Evolutionary conservation across 2,113 vertebrate genomes (phyloP), one percentile per base, ranked within the genome.

Genomic region (Rhynchomys soricoides): DNA sequence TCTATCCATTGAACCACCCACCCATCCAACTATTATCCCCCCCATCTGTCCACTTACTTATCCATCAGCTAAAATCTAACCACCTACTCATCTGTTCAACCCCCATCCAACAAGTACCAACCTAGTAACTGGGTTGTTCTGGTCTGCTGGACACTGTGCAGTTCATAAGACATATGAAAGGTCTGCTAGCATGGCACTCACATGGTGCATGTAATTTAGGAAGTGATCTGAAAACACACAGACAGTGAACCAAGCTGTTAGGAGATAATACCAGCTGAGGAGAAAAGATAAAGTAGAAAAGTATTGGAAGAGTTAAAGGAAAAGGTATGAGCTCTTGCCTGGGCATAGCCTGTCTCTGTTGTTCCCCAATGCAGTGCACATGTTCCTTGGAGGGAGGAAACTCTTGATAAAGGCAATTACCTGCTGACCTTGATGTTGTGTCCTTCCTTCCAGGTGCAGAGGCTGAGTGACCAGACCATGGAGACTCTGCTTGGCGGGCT

Each of bases 401-500:
- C 55, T 70, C 73, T 37, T 24, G 37, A 29, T 1, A 3, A 71
- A 34, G 52, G 17, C 6, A 0, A 17, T 31, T 43, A 0, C 5
- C 26, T 78, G 45, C 68, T 93, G 43, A 96, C 75, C 57, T 64
- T 97, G 45, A 57, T 89, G 90, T 62, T 96, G 70, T 96, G 48
- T 97, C 75, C 95, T 91, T 97, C 83, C 9, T 98, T 98, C 77
- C 98, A 99, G 99, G 99, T 98, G 77, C 98, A 96, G 93, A 93
- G 96, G 98, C 96, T 99, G 98, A 99, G 98, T 98, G 99, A 96
- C 95, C 97, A 90, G 98, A 99, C 98, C 98, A 99, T 99, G 99
- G 99, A 99, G 99, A 99, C 99, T 98, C 98, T 99, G 99, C 98
- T 99, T 98, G 99, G 99, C 96, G 98, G 99, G 98, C 98, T 99